Conservation (phyloP, 2,888 invertebrate genomes). For the Polyommatus icarus region DNA sequence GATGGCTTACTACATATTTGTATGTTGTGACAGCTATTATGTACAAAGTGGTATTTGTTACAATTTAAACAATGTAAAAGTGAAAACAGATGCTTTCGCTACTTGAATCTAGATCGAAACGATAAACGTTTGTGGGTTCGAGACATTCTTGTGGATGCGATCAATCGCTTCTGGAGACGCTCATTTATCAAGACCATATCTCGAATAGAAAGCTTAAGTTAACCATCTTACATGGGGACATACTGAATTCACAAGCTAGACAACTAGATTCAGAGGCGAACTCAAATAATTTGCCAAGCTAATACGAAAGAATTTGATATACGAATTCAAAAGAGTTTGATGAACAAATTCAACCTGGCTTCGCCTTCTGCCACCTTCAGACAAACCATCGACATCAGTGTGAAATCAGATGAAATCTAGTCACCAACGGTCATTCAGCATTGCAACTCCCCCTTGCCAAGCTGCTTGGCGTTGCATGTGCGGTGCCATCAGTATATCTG, state of each 20-base stretch:
- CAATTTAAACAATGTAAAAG: not conserved
- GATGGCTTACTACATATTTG: not conserved
- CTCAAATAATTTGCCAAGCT: too few species aligned
- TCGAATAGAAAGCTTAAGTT: constrained; percentile 21
- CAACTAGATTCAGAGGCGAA: too few species aligned
- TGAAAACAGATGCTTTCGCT: constrained; percentile 17
- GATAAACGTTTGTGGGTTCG: not conserved
- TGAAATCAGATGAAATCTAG: not conserved
- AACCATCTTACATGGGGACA: too few species aligned
- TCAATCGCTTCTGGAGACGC: not conserved
- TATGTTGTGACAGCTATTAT: not conserved
- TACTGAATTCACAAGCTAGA: not conserved
- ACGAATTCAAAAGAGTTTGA: too few species aligned
- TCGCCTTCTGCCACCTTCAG: too few species aligned
- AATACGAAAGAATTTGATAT: too few species aligned
- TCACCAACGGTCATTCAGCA: not conserved
- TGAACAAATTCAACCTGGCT: too few species aligned
- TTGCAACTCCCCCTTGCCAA: not conserved
- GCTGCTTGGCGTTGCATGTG: not conserved
- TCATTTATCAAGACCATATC: constrained; percentile 24
- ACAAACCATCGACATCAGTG: not conserved
- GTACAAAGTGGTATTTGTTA: not conserved
- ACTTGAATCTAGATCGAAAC: not conserved
- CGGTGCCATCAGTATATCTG: not conserved
- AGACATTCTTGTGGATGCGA: not conserved